phyloP scores from a whole-genome alignment of 30 jellyfish, hydroid and myxozoan genomes.

The Phacellophora camtschatica region DNA sequence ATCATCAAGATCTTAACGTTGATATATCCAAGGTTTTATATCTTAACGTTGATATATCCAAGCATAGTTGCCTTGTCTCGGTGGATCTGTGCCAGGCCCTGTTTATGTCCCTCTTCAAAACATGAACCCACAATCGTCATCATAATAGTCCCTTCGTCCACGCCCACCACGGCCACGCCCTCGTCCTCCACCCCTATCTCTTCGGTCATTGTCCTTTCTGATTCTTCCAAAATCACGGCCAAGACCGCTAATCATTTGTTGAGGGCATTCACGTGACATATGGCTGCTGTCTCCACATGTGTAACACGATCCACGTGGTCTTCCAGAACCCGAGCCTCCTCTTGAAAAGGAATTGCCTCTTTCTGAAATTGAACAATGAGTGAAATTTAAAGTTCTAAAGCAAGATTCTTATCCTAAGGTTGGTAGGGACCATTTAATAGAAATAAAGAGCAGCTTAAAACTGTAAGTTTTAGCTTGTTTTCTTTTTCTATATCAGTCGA shows the following conservation, averaged over 20 bases:
- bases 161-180: slow-evolving; percentile 54
- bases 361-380: background rate
- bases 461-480: too few relatives aligned
- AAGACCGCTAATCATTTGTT: background rate
- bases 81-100: too few relatives aligned
- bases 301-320: slow-evolving; percentile 58
- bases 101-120: too few relatives aligned
- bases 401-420: too few relatives aligned
- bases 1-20: too few relatives aligned
- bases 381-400: background rate
- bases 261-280: slow-evolving; percentile 67
- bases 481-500: too few relatives aligned
- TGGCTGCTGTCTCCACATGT: slow-evolving; percentile 80
- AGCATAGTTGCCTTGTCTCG: too few relatives aligned
- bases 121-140: slow-evolving; percentile 14
- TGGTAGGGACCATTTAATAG: too few relatives aligned
- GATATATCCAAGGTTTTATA: too few relatives aligned
- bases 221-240: slow-evolving; percentile 40
- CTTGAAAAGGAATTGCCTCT: background rate
- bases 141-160: slow-evolving; percentile 30
- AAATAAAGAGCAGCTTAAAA: too few relatives aligned
- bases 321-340: slow-evolving; percentile 20
- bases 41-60: too few relatives aligned
- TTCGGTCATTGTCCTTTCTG: slow-evolving; percentile 11
- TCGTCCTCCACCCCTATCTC: slow-evolving; percentile 48